Evolutionary conservation across 2,888 invertebrate genomes (phyloP).

Genomic region (Drosophila robusta): DNA sequence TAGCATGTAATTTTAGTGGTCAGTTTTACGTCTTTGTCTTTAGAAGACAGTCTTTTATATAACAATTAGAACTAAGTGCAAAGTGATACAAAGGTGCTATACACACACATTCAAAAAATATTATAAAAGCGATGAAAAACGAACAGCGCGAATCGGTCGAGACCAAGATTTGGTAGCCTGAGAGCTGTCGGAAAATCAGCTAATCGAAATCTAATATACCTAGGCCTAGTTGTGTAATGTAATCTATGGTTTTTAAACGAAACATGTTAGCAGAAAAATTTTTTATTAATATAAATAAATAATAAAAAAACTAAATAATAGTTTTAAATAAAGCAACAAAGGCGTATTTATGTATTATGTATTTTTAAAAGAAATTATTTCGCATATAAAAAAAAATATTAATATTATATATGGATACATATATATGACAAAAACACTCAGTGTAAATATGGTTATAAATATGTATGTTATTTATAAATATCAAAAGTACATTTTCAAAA

Average conservation of each 20-base stretch:
- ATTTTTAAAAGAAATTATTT: slow-evolving; percentile 77
- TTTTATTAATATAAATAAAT: slow-evolving; percentile 28
- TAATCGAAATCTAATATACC: slow-evolving; percentile 34
- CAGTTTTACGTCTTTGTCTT: slow-evolving; percentile 65
- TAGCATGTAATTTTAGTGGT: slow-evolving; percentile 49
- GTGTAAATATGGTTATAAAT: slow-evolving; percentile 29
- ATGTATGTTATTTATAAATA: slow-evolving; percentile 40
- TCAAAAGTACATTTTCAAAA: slow-evolving; percentile 68
- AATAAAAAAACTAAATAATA: slow-evolving; percentile 36
- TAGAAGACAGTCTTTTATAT: slow-evolving; percentile 68
- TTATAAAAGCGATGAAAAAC: slow-evolving; percentile 15
- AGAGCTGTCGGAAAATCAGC: slow-evolving; percentile 29
- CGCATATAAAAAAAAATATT: slow-evolving; percentile 29
- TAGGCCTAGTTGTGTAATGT: slow-evolving; percentile 62
- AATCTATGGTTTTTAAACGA: slow-evolving; percentile 65
- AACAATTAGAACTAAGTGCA: slow-evolving; percentile 71
- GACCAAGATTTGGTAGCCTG: slow-evolving; percentile 37
- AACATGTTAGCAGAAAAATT: slow-evolving; percentile 37
- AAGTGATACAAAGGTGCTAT: slow-evolving; percentile 83
- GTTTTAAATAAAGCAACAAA: slow-evolving; percentile 51
- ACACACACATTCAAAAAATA: slow-evolving; percentile 62
- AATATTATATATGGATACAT: slow-evolving; percentile 23
- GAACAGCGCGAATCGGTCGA: slow-evolving; percentile 39
- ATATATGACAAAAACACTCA: slow-evolving; percentile 21
- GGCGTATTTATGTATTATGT: slow-evolving; percentile 75